Evolutionary conservation across 2,113 vertebrate species (phyloP).

Genomic region (Neotoma lepida): DNA sequence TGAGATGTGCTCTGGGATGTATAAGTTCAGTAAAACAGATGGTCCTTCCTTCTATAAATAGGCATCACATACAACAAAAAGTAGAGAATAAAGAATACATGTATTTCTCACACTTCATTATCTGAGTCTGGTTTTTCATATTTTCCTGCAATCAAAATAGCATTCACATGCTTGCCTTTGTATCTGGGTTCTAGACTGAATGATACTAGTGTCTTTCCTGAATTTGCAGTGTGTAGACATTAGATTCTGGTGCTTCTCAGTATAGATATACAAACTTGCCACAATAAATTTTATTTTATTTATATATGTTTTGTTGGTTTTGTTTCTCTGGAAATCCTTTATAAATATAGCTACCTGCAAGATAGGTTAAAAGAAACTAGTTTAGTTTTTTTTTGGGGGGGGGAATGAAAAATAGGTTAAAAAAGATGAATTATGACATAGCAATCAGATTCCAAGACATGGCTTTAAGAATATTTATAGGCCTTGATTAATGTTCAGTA

Average conservation of each 20-base stretch:
- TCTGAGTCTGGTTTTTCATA: not conserved
- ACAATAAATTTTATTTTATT: not conserved
- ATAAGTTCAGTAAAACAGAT: not conserved
- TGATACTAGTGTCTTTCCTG: accelerated
- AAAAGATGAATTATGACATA: not conserved
- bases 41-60: not conserved
- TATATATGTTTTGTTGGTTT: not conserved
- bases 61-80: not conserved
- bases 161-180: not conserved
- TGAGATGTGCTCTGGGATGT: not conserved
- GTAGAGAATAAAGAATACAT: too few relatives aligned
- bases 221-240: not conserved
- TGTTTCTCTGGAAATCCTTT: not conserved
- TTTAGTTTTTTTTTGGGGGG: not conserved
- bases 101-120: not conserved
- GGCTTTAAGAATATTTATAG: not conserved
- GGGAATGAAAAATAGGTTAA: not conserved
- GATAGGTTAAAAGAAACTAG: not conserved
- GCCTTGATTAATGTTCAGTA: not conserved
- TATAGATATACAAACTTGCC: not conserved
- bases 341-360: not conserved
- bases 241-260: not conserved
- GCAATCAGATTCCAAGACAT: not conserved
- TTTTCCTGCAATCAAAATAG: not conserved
- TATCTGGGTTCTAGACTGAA: not conserved